A percentile compares a stretch with the other conserved stretches of the same genome.
These are phyloP conservation scores for Vespertilio murinus DNA, from an alignment of 2,797 vertebrate species.

Conservation along the genomic window DNA sequence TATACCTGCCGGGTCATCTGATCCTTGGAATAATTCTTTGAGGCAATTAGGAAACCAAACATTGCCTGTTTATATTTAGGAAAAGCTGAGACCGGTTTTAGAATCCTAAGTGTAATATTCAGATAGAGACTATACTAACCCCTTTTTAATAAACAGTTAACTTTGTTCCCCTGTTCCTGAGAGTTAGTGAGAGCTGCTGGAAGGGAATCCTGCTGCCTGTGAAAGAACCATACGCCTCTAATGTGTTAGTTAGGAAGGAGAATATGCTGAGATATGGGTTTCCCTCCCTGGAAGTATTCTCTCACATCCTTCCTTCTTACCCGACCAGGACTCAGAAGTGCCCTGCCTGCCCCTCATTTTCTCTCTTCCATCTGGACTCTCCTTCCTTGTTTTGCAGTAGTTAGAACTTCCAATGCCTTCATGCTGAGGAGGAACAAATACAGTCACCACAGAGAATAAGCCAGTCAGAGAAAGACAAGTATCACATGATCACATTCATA, in stretches of 20 bases:
- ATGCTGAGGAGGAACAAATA: background rate
- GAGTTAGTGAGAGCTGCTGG: background rate
- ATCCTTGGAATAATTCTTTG: background rate
- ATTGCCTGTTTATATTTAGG: background rate
- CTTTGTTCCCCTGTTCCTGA: background rate
- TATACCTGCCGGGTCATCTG: background rate
- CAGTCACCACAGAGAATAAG: background rate
- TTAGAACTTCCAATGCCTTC: background rate
- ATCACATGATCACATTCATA: no score
- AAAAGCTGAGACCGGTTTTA: background rate
- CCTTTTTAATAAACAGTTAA: background rate
- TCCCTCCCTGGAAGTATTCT: background rate
- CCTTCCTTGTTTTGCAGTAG: background rate
- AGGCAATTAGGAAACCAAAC: background rate
- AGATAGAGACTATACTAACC: background rate
- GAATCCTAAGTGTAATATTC: background rate
- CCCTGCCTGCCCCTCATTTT: background rate
- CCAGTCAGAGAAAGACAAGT: no score
- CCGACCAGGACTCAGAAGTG: fast-evolving
- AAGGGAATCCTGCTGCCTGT: background rate
- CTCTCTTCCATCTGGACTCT: background rate
- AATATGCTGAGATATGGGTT: background rate
- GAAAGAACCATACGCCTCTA: background rate
- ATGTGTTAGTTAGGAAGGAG: background rate
- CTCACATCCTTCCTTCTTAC: background rate